Evolutionary conservation across 2,113 vertebrate species (phyloP).

Genomic region (Phalacrocorax pelagicus): DNA sequence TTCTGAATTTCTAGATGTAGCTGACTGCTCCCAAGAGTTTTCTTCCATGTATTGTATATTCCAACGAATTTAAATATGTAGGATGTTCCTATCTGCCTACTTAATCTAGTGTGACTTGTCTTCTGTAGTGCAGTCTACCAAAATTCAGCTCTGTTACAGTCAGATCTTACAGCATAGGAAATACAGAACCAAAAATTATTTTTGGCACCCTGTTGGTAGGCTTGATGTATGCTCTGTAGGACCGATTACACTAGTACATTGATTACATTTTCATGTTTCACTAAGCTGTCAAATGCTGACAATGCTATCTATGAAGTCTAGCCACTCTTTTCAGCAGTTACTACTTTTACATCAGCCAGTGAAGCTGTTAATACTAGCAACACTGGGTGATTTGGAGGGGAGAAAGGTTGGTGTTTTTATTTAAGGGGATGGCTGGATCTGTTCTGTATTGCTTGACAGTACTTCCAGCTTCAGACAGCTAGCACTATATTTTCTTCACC

Average conservation of each 20-base stretch:
- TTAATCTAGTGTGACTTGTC: not conserved
- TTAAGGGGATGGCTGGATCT: not conserved
- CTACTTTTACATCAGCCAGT: not conserved
- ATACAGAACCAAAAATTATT: not conserved
- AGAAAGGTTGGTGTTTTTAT: not conserved
- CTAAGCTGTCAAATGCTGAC: not conserved
- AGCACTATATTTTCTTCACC: not conserved
- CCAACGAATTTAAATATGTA: too few species aligned
- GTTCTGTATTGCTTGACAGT: not conserved
- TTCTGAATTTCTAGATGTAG: not conserved
- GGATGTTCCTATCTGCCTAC: not conserved
- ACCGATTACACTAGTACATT: not conserved
- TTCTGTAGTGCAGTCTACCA: not conserved
- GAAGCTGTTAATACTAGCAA: not conserved
- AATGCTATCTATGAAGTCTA: not conserved
- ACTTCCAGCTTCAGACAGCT: not conserved
- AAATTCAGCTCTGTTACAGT: not conserved
- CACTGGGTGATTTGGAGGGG: not conserved
- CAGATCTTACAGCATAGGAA: not conserved
- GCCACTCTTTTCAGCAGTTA: not conserved
- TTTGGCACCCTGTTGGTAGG: not conserved
- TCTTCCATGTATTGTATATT: not conserved
- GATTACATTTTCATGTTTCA: not conserved
- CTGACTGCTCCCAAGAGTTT: not conserved
- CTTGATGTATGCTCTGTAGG: not conserved